Evolutionary conservation across 1,140 invertebrate genomes (phyloP), one percentile per base, ranked within the genome.

Genomic region (Lasaia peninsularis): DNA sequence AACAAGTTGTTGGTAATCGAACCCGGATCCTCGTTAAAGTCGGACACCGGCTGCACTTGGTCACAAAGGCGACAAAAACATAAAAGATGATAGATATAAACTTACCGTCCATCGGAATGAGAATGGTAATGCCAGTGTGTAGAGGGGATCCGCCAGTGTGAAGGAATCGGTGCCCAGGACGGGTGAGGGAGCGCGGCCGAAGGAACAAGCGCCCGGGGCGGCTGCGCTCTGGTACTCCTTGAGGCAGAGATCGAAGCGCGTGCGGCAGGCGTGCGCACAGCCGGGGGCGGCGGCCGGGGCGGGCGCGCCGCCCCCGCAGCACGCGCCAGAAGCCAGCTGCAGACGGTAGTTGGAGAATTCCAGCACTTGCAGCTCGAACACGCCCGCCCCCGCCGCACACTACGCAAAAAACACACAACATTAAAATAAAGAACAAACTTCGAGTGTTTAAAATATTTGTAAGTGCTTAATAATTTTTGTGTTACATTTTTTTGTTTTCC

Each of bases 91-190:
- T n/a, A n/a, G n/a, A 4, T 28, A 28, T 14, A 52, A n/a, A 11
- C 95, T 95, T 83, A 97, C 95, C 92, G 96, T 96, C 96, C 96
- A 97, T 84, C 95, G 92, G 88, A 97, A 97, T 64, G 95, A 94
- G 89, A 97, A 97, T 66, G 94, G 95, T 71, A 97, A 90, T 67
- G 94, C 93, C 58, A 97, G 91, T 69, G 94, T 95, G 71, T 94
- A 93, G 63, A 93, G 90, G 54, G 93, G 94, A 86, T 96, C 94
- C 63, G 93, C 91, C 51, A 97, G 91, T 57, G 95, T 96, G 91
- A 97, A 97, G 72, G 95, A 95, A 86, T 96, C 96, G 56, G 94
- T 94, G 71, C 96, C 96, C 62, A 97, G 91, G 61, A 96, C 95
- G 57, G 93, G 91, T 75, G 95, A 97, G 76, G 94, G 94, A 72